These are phyloP conservation scores for Pristionchus mayeri DNA, from an alignment of 2,888 invertebrate species.

Conservation along the genomic window DNA sequence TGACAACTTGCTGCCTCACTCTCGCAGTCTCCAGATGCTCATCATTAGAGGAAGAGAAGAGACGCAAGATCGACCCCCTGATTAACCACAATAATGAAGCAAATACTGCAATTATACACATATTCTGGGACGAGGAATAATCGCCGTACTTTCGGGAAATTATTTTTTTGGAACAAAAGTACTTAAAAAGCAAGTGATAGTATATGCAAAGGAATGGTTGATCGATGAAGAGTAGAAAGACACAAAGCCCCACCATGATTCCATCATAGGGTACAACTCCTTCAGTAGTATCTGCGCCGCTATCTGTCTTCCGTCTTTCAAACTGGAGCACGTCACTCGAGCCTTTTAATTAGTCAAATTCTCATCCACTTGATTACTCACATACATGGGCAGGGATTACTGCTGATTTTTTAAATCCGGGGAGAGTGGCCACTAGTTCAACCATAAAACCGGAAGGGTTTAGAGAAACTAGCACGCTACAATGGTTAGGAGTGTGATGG, in stretches of 20 bases:
- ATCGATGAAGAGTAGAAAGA: background rate
- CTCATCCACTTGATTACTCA: background rate
- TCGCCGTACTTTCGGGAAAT: too few relatives aligned
- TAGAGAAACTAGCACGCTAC: too few relatives aligned
- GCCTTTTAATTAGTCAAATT: background rate
- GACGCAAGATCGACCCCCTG: too few relatives aligned
- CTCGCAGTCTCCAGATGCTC: background rate
- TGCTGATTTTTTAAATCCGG: too few relatives aligned
- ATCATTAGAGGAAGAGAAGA: slow-evolving; percentile 22
- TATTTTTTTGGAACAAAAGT: background rate
- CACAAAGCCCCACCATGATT: background rate
- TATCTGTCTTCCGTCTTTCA: background rate
- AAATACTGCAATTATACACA: too few relatives aligned
- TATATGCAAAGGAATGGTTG: background rate
- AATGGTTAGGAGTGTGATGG: background rate
- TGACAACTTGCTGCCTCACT: background rate
- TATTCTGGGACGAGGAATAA: too few relatives aligned
- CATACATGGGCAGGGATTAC: too few relatives aligned
- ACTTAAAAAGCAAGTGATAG: background rate
- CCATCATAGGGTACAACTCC: background rate
- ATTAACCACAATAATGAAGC: too few relatives aligned
- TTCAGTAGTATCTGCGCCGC: background rate
- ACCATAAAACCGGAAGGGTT: too few relatives aligned
- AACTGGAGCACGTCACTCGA: background rate
- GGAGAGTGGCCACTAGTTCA: too few relatives aligned